Evolutionary conservation across 2,888 invertebrate species (phyloP).

Genomic region (Rhorus exstirpatorius): DNA sequence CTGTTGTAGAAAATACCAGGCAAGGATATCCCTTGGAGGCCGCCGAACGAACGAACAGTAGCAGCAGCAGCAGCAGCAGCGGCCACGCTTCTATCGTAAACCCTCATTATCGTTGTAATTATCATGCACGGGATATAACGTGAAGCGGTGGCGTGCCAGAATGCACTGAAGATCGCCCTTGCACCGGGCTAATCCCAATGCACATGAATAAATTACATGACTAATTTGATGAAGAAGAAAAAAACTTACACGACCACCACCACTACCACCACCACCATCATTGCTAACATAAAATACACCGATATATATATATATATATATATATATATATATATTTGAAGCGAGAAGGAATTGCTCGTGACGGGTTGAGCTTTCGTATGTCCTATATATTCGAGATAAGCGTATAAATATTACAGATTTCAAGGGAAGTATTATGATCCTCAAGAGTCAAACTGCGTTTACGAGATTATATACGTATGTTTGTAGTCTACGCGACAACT

Average conservation of each 20-base stretch:
- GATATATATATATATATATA: conserved; percentile 17
- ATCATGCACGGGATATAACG: conserved; percentile 84
- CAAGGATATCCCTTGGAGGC: conserved; percentile 67
- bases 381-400: conserved; percentile 62
- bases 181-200: conserved; percentile 80
- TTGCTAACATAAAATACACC: conserved; percentile 41
- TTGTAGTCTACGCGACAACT: conserved; percentile 36
- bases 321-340: conserved; percentile 7
- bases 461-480: conserved; percentile 38
- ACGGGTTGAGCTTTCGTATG: conserved; percentile 35
- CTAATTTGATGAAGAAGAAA: conserved; percentile 80
- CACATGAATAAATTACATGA: conserved; percentile 83
- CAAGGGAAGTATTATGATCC: conserved; percentile 64
- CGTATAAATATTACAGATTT: conserved; percentile 67
- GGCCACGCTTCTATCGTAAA: conserved; percentile 81
- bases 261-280: conserved; percentile 65
- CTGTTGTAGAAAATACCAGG: conserved; percentile 57
- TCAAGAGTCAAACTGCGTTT: conserved; percentile 51
- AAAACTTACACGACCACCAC: conserved; percentile 71
- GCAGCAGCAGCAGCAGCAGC: conserved; percentile 49
- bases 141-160: conserved; percentile 83
- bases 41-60: conserved; percentile 48
- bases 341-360: conserved; percentile 61
- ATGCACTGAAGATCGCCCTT: conserved; percentile 84
- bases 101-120: conserved; percentile 84